phyloP scores from a whole-genome alignment of 2,797 vertebrate species.

The Onychomys leucogaster region DNA sequence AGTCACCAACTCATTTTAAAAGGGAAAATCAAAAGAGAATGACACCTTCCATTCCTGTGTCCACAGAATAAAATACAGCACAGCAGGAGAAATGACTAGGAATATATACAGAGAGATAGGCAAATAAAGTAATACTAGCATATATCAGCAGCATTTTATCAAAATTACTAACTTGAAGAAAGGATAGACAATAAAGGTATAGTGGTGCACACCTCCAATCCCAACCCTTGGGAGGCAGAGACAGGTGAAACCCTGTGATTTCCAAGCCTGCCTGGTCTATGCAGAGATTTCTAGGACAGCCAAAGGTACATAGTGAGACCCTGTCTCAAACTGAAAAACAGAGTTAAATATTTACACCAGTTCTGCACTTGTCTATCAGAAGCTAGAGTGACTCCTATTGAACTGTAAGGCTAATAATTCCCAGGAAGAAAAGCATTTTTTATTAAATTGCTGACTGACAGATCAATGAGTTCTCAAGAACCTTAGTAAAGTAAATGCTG shows the following conservation, averaged over 20 bases:
- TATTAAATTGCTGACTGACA: no score
- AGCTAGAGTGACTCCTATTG: neutral
- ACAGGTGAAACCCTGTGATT: no score
- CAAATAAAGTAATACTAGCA: neutral
- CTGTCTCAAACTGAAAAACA: neutral
- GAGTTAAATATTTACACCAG: neutral
- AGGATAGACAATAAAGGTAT: neutral
- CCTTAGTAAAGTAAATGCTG: no score
- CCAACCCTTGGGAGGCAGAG: neutral
- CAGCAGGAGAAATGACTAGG: neutral
- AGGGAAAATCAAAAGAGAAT: no score
- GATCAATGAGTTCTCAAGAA: no score
- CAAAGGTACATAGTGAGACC: no score
- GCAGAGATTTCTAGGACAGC: no score
- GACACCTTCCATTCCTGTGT: no score
- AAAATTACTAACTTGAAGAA: neutral
- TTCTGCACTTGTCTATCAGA: neutral
- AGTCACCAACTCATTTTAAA: no score
- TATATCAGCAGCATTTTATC: neutral
- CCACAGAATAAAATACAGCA: neutral
- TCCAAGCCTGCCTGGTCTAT: no score
- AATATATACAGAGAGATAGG: neutral
- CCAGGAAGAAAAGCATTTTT: neutral
- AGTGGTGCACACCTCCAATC: neutral
- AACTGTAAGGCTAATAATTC: neutral